Base-by-base conservation (phyloP, 2,797 vertebrate genomes). In the Picus viridis region DNA sequence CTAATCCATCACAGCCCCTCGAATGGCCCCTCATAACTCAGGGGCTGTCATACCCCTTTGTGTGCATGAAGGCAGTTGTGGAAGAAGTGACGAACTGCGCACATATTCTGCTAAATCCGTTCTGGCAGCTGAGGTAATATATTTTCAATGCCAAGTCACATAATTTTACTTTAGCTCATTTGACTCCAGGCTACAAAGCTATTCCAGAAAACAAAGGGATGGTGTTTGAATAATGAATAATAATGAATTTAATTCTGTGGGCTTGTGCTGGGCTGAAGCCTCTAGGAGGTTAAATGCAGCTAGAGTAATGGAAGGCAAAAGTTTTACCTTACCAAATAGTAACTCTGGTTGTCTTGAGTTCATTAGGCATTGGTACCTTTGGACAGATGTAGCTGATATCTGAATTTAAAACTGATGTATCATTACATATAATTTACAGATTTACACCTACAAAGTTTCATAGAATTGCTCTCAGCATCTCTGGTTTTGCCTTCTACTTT, bases 91-190 rank as follows among this genome's bases (percentile, higher is more conserved):
- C 94, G 88, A 97, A 97, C 97, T 94, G 97, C 92, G 75, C 96
- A 96, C 92, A 58, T 95, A 97, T 97, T 97, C 97, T 97, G 97
- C 97, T 98, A 98, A 98, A 98, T 98, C 97, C 96, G 97, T 97
- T 97, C 97, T 97, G 98, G 97, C 97, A 98, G 97, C 97, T 89
- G 64, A 97, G 98, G 96, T 97, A 97, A 97, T 98, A 97, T 97
- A 96, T 98, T 97, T 97, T 97, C 97, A 97, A 97, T 96, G 97
- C 97, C 98, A 98, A 98, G 97, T 97, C 97, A 98, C 97, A 98
- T 98, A 97, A 97, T 97, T 98, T 98, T 97, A 97, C 97, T 98
- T 97, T 97, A 97, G 97, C 95, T 97, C 97, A 97, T 98, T 98
- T 98, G 97, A 98, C 98, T 98, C 94, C 96, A 87, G 97, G 97